Evolutionary conservation across 2,888 invertebrate species (phyloP), one percentile per base, ranked within the genome.

Genomic region (Euproctis similis): DNA sequence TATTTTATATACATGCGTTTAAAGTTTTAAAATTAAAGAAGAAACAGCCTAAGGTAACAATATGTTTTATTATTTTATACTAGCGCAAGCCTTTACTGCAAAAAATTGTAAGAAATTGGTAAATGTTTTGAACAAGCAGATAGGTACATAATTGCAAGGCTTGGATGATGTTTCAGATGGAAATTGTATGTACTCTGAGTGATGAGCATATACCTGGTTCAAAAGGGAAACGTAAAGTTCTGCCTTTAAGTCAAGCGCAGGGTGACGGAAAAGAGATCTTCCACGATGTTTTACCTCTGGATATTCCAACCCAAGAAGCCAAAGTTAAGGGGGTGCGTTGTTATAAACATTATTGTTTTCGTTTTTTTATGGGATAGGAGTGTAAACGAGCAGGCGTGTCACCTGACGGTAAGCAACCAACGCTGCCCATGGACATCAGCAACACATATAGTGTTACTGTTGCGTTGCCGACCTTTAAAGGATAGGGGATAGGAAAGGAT

Each of bases 1-100:
- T 71, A 30, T 88, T 88, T 49, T 73, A 70, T 36, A 67, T 90
- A 4, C 90, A 90, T 48, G 89, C 87, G 2, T 77, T 90, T 29
- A 87, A 88, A 52, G 86, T 88, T 1, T 63, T 87, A 26, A 86
- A 85, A 46, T 67, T 88, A 23, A 84, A 85, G 52, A 80, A 81
- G 43, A 70, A 46, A 29, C 53, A 68, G 35, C 57, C 54, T 0
- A 80, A 76, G 76, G 82, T 80, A 57, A 31, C 4, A 17, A 10
- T 1, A 26, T n/a, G 3, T 12, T 7, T 20, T 12, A 7, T 17
- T 22, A n/a, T n/a, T n/a, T n/a, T n/a, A n/a, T n/a, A n/a, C n/a
- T n/a, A n/a, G n/a, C n/a, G n/a, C n/a, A n/a, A 14, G 14, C 4
- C 14, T 14, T 14, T 14, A n/a, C n/a, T n/a, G n/a, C n/a, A n/a